Conservation (phyloP, 2,113 vertebrate genomes). For the Brienomyrus brachyistius region DNA sequence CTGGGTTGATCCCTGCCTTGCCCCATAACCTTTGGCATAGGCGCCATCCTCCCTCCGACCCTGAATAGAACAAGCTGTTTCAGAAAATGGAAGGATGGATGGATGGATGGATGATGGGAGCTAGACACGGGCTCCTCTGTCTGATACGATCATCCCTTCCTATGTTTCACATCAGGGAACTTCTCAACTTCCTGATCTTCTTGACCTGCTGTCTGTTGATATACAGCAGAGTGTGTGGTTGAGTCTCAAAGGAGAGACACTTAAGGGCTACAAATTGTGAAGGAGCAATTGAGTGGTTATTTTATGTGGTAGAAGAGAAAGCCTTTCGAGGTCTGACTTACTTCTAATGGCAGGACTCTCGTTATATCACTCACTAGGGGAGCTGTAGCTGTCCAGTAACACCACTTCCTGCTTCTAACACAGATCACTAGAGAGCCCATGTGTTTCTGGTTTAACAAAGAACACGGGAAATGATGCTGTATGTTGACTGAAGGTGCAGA, state of each 20-base stretch:
- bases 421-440: not conserved
- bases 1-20: not conserved
- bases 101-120: not conserved
- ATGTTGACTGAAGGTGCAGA: not conserved
- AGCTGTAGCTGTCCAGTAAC: not conserved
- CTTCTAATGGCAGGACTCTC: not conserved
- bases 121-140: not conserved
- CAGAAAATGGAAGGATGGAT: not conserved
- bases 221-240: not conserved
- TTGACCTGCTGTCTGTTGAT: not conserved
- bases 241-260: not conserved
- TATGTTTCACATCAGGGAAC: not conserved
- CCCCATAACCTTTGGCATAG: not conserved
- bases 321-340: not conserved
- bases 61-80: not conserved
- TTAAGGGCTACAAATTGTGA: not conserved
- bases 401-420: not conserved
- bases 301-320: not conserved
- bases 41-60: too few relatives aligned
- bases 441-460: not conserved
- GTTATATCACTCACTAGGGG: not conserved
- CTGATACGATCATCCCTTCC: not conserved
- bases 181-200: not conserved
- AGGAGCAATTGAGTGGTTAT: not conserved
- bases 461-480: not conserved